Evolutionary conservation across 2,113 vertebrate species (phyloP).

Genomic region (Sander vitreus): DNA sequence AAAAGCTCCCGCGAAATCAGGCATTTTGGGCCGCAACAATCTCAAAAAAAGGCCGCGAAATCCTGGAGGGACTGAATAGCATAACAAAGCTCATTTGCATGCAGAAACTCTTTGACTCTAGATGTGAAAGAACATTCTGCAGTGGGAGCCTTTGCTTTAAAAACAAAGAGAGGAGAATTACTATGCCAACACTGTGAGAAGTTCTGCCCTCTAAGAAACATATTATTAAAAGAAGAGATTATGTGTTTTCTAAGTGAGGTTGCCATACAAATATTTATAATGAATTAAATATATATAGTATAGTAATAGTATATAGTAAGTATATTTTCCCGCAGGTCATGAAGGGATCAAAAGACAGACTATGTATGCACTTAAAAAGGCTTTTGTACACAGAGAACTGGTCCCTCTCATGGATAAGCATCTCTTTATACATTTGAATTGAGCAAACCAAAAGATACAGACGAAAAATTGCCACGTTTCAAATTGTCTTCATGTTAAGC

Average conservation of each 20-base stretch:
- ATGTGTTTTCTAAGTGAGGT: constrained; percentile 21
- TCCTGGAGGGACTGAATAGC: no score
- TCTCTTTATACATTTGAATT: neutral
- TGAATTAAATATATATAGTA: constrained; percentile 29
- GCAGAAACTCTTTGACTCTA: constrained; percentile 21
- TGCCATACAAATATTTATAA: constrained; percentile 41
- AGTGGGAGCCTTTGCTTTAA: neutral
- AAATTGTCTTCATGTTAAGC: constrained; percentile 21
- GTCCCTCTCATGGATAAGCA: neutral
- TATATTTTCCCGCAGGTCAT: constrained; percentile 26
- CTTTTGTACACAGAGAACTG: neutral
- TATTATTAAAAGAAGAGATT: constrained; percentile 21
- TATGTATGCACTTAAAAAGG: neutral
- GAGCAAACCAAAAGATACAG: constrained; percentile 23
- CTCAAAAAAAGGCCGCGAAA: no score
- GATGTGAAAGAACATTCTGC: constrained; percentile 12
- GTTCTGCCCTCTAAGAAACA: constrained; percentile 28
- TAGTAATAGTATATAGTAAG: no score
- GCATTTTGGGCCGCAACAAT: no score
- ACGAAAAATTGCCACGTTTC: neutral
- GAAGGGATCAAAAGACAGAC: constrained; percentile 21
- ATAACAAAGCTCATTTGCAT: constrained; percentile 7
- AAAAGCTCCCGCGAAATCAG: no score
- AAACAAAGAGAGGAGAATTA: neutral
- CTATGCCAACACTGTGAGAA: constrained; percentile 19